These are phyloP conservation scores for Thecophora atra DNA, from an alignment of 2,888 invertebrate species.

Conservation along the genomic window DNA sequence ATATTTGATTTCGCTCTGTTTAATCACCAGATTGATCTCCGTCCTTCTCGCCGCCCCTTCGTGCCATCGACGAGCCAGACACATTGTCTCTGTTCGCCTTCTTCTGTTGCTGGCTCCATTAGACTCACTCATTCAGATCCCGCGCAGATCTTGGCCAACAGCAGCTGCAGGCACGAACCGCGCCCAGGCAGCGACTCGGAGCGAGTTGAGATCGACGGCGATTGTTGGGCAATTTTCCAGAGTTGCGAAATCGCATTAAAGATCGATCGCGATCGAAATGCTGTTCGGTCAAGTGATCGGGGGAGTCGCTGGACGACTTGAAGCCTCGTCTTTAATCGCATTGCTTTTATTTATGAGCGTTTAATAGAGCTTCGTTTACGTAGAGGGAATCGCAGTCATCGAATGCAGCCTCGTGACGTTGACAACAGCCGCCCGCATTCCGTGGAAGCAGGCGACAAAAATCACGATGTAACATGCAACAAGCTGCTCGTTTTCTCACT, in stretches of 20 bases:
- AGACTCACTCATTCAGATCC: background rate
- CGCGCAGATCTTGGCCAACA: background rate
- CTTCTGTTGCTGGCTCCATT: background rate
- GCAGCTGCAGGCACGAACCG: constrained; percentile 23
- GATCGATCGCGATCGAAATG: constrained; percentile 19
- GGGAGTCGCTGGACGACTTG: background rate
- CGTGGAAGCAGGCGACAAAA: constrained; percentile 42
- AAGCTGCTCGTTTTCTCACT: constrained; percentile 23
- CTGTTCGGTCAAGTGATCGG: background rate
- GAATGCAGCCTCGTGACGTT: no score
- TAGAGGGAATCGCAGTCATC: background rate
- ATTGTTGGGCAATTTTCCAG: constrained; percentile 25
- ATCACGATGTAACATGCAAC: constrained; percentile 46
- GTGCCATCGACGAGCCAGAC: constrained; percentile 16
- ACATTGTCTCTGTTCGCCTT: constrained; percentile 29
- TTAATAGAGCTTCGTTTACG: background rate
- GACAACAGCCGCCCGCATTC: no score
- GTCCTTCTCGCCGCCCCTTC: background rate
- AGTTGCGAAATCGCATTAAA: constrained; percentile 14
- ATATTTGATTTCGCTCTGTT: background rate
- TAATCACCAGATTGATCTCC: constrained; percentile 14
- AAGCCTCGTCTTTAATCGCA: no score
- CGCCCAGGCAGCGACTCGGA: constrained; percentile 27
- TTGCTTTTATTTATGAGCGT: no score
- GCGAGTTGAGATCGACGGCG: constrained; percentile 27